A percentile compares a stretch with the other conserved stretches of the same genome.
Evolutionary conservation across 2,888 invertebrate genomes (phyloP).

Genomic region (Cephus rjabovi): DNA sequence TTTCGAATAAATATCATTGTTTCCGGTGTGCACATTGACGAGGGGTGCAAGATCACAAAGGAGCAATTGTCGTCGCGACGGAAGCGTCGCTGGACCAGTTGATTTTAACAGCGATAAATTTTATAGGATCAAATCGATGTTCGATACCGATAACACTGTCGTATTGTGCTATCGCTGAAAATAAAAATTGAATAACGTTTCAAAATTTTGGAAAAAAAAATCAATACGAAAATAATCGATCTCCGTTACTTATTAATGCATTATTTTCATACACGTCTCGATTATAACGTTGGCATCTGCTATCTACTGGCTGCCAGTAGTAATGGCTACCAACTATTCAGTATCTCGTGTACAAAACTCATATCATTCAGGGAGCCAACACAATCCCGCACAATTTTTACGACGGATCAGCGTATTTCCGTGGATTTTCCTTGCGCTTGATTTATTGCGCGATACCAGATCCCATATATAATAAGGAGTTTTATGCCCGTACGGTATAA

Average conservation of each 20-base stretch:
- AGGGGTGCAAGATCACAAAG: slow-evolving; percentile 2
- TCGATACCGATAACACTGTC: not conserved
- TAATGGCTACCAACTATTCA: not conserved
- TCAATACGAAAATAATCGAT: not conserved
- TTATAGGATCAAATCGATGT: not conserved
- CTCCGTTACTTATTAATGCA: too few species aligned
- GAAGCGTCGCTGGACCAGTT: slow-evolving; percentile 33
- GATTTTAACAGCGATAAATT: not conserved
- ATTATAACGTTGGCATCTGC: not conserved
- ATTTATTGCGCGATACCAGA: slow-evolving; percentile 40
- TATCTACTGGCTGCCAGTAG: not conserved
- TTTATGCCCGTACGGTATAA: slow-evolving; percentile 31
- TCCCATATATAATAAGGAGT: slow-evolving; percentile 24
- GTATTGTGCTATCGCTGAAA: not conserved
- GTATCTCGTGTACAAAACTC: not conserved
- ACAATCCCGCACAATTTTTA: slow-evolving; percentile 25
- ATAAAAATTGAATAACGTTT: not conserved
- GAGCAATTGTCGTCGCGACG: slow-evolving; percentile 21
- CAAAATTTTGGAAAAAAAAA: not conserved
- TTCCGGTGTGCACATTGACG: slow-evolving; percentile 28
- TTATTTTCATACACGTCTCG: too few species aligned
- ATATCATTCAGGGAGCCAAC: not conserved
- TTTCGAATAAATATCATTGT: slow-evolving; percentile 37
- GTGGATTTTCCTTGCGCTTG: slow-evolving; percentile 36
- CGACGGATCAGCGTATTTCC: slow-evolving; percentile 41